Evolutionary conservation across 2,888 invertebrate genomes (phyloP).

Genomic region (Monoplex corrugatus): DNA sequence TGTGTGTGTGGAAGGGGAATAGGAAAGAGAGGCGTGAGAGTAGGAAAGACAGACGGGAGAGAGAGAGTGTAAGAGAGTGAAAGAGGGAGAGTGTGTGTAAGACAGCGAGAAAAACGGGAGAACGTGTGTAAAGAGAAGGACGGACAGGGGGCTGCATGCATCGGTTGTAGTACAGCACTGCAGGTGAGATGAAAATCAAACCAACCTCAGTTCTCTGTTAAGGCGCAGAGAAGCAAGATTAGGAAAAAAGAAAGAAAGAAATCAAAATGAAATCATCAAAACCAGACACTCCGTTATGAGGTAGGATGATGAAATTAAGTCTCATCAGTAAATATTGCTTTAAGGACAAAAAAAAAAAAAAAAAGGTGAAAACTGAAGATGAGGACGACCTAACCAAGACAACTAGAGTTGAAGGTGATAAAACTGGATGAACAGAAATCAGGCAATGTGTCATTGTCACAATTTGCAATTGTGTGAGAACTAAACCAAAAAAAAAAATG

Average conservation of each 20-base stretch:
- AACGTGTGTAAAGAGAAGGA: neutral
- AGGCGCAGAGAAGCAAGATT: conserved; percentile 50
- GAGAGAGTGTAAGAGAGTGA: neutral
- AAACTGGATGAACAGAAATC: no score
- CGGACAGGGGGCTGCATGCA: conserved; percentile 39
- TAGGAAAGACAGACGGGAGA: neutral
- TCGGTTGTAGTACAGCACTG: neutral
- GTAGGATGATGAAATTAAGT: no score
- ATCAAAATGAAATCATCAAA: conserved; percentile 37
- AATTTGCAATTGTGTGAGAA: no score
- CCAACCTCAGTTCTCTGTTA: conserved; percentile 68
- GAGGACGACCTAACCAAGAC: no score
- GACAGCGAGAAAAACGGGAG: neutral
- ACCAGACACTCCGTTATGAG: neutral
- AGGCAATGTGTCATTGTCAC: neutral
- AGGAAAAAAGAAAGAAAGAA: conserved; percentile 32
- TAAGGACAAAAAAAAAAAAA: no score
- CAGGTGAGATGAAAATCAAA: conserved; percentile 48
- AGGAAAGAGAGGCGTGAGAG: neutral
- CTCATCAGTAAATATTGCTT: no score
- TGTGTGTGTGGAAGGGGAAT: neutral
- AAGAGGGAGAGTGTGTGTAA: no score
- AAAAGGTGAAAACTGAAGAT: no score
- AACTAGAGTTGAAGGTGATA: no score
- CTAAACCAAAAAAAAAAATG: no score